These are phyloP conservation scores for Cheilinus undulatus DNA, from an alignment of 2,113 vertebrate species.

Conservation along the genomic window DNA sequence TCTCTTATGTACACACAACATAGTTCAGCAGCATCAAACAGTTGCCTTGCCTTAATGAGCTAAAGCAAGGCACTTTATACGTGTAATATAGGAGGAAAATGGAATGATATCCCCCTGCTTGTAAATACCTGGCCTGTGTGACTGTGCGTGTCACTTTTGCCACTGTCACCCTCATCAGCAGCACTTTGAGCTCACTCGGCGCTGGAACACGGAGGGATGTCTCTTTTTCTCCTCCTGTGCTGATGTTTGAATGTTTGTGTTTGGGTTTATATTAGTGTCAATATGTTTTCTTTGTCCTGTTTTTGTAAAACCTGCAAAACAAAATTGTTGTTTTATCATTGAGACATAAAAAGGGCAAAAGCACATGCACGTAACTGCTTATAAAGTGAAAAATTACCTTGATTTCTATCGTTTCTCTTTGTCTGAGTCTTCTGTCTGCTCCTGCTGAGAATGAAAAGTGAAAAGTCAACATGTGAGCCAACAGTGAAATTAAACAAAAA, in stretches of 20 bases:
- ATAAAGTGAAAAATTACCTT: slow-evolving; percentile 38
- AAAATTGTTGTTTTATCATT: neutral
- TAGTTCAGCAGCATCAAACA: neutral
- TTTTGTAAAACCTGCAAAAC: slow-evolving; percentile 15
- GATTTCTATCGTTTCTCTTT: slow-evolving; percentile 48
- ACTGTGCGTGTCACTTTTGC: neutral
- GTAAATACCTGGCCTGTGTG: slow-evolving; percentile 10
- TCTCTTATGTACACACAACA: slow-evolving; percentile 10
- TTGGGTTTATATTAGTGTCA: slow-evolving; percentile 36
- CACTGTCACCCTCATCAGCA: neutral
- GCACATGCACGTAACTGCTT: fast-evolving
- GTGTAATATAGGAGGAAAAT: neutral
- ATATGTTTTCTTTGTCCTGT: slow-evolving; percentile 9
- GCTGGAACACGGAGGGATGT: neutral
- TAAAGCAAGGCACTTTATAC: slow-evolving; percentile 37
- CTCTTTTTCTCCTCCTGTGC: slow-evolving; percentile 9
- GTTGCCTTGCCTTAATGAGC: neutral
- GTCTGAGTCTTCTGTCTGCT: slow-evolving; percentile 20
- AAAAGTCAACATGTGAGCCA: slow-evolving; percentile 21
- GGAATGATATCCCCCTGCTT: neutral
- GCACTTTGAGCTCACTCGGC: neutral
- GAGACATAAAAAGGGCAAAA: neutral
- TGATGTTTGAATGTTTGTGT: slow-evolving; percentile 14
- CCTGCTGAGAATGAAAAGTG: slow-evolving; percentile 33
- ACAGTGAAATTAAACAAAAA: slow-evolving; percentile 26